A percentile compares a stretch with the other conserved stretches of the same genome.
Evolutionary conservation across 2,113 vertebrate species (phyloP).

Genomic region (Vulpes vulpes): DNA sequence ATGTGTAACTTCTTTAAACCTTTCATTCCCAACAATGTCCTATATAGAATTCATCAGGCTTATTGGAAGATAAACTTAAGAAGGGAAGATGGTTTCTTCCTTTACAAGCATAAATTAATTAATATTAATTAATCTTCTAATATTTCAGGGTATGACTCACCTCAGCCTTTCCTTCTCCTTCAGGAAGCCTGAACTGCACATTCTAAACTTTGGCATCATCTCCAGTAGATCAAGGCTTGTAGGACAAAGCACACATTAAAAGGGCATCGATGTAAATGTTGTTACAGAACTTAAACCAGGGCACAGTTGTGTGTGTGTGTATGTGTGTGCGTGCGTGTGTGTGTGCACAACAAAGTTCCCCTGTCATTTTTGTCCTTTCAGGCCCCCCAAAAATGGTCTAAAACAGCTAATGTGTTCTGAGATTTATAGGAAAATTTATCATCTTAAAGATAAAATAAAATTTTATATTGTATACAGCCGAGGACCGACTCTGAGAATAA

Average conservation of each 20-base stretch:
- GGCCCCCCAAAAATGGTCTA: slow-evolving; percentile 62
- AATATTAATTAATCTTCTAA: neutral
- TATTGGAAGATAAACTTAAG: neutral
- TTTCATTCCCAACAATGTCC: neutral
- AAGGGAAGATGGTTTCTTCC: neutral
- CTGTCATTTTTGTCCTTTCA: neutral
- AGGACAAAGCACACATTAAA: neutral
- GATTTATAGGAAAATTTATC: slow-evolving; percentile 77
- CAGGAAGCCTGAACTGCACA: neutral
- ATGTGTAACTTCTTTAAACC: neutral
- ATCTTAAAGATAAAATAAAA: slow-evolving; percentile 76
- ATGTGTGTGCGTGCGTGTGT: too few relatives aligned
- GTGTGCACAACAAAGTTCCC: neutral
- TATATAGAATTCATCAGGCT: neutral
- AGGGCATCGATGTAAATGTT: neutral
- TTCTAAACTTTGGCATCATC: neutral
- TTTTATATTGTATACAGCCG: slow-evolving; percentile 64
- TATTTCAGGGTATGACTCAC: neutral
- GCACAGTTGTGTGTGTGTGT: neutral
- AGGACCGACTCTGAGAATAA: slow-evolving; percentile 57
- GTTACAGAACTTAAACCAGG: neutral
- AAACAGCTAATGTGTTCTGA: slow-evolving; percentile 57
- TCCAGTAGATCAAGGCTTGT: neutral
- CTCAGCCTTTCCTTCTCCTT: neutral
- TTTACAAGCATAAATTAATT: neutral